Percentiles rank a stretch among this genome's conserved stretches.
Evolutionary conservation across 2,113 vertebrate species (phyloP).

Genomic region (Albula glossodonta): DNA sequence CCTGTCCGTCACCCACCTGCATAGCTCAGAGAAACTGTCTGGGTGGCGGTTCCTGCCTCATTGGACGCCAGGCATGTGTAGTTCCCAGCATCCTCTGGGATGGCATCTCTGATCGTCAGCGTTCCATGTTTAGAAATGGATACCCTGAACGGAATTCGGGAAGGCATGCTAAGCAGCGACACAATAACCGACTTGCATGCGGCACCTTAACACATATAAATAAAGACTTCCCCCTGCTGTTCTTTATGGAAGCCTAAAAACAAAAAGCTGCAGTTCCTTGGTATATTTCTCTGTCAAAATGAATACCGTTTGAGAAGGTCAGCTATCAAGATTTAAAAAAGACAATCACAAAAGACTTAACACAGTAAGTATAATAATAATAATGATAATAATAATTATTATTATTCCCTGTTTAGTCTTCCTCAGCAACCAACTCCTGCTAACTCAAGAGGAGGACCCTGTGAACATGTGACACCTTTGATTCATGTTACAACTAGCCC

Average conservation of each 20-base stretch:
- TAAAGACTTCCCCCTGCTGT: background rate
- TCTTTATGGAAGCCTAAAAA: background rate
- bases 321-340: too few relatives aligned
- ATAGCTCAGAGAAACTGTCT: constrained; percentile 58
- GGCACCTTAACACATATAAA: background rate
- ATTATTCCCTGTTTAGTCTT: too few relatives aligned
- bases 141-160: constrained; percentile 41
- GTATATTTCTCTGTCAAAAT: background rate
- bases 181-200: background rate
- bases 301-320: too few relatives aligned
- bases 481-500: too few relatives aligned
- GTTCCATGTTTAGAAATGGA: constrained; percentile 70
- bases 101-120: constrained; percentile 73
- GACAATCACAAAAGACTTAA: too few relatives aligned
- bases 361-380: too few relatives aligned
- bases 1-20: constrained; percentile 59
- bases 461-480: too few relatives aligned
- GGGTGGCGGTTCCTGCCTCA: constrained; percentile 63
- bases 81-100: constrained; percentile 86
- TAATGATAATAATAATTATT: too few relatives aligned
- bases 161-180: constrained; percentile 26
- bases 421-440: too few relatives aligned
- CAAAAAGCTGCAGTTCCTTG: background rate
- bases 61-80: constrained; percentile 85
- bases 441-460: too few relatives aligned